Evolutionary conservation across 2,797 vertebrate genomes (phyloP).

Genomic region (Manis javanica): DNA sequence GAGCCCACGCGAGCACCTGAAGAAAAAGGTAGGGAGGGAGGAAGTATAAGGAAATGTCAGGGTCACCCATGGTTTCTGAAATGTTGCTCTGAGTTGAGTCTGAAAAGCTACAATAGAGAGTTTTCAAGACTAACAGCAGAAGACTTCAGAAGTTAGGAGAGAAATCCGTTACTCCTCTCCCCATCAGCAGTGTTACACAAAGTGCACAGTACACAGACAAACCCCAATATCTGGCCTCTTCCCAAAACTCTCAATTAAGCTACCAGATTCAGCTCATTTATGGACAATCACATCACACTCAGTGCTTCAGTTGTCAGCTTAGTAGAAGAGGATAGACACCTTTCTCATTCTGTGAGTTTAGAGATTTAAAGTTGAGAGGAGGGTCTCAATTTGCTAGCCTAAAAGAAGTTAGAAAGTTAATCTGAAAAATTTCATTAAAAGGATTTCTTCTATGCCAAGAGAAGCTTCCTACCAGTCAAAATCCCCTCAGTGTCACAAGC

Average conservation of each 20-base stretch:
- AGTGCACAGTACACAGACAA: fast-evolving
- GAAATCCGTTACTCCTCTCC: fast-evolving
- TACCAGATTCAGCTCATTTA: not conserved
- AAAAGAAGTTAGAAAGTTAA: not conserved
- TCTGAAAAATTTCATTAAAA: not conserved
- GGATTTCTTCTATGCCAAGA: not conserved
- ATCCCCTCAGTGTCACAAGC: not conserved
- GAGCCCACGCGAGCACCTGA: not conserved
- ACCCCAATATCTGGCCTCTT: fast-evolving
- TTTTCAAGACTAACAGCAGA: not conserved
- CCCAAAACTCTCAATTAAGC: no score
- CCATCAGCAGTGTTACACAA: not conserved
- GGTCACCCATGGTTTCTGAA: not conserved
- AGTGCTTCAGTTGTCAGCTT: not conserved
- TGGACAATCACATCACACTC: not conserved
- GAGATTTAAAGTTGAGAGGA: not conserved
- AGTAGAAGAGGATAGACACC: not conserved
- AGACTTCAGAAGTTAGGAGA: not conserved
- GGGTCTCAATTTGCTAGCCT: not conserved
- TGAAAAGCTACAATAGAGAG: not conserved
- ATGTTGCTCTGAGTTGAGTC: not conserved
- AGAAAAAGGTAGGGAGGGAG: not conserved
- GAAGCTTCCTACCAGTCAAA: not conserved
- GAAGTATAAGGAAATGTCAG: not conserved
- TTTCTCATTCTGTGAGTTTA: not conserved